Evolutionary conservation across 2,113 vertebrate genomes (phyloP).

Genomic region (Mesembrinibis cayennensis): DNA sequence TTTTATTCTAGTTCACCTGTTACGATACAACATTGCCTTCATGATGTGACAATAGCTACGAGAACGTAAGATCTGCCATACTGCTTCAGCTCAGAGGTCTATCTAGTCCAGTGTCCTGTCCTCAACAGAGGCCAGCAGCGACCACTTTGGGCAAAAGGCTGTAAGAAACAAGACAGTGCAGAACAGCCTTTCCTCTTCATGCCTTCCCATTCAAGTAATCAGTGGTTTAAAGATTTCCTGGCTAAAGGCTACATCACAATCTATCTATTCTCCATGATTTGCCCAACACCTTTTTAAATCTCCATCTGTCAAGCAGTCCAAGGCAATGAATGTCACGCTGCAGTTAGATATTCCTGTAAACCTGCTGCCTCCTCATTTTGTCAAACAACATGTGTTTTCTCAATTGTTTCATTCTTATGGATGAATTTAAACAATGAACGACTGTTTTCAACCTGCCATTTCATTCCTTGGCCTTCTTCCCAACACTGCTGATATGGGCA

Average conservation of each 20-base stretch:
- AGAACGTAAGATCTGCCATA: background rate
- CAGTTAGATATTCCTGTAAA: background rate
- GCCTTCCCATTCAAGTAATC: background rate
- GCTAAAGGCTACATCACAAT: background rate
- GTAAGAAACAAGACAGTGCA: background rate
- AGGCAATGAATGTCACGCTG: background rate
- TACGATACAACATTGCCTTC: background rate
- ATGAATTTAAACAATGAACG: background rate
- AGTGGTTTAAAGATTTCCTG: background rate
- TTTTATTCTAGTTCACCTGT: background rate
- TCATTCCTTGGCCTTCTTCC: background rate
- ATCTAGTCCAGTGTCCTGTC: background rate
- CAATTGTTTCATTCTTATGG: background rate
- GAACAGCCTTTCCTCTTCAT: background rate
- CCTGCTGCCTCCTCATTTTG: background rate
- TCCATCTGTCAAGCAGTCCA: background rate
- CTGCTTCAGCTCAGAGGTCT: background rate
- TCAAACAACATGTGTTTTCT: background rate
- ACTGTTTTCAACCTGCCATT: background rate
- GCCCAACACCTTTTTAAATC: background rate
- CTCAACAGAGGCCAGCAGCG: background rate
- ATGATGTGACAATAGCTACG: accelerated
- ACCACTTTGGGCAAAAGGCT: background rate
- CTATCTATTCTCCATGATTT: background rate
- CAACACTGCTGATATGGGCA: background rate